Evolutionary conservation across 2,113 vertebrate species (phyloP), one percentile per base, ranked within the genome.

Genomic region (Lates calcarifer): DNA sequence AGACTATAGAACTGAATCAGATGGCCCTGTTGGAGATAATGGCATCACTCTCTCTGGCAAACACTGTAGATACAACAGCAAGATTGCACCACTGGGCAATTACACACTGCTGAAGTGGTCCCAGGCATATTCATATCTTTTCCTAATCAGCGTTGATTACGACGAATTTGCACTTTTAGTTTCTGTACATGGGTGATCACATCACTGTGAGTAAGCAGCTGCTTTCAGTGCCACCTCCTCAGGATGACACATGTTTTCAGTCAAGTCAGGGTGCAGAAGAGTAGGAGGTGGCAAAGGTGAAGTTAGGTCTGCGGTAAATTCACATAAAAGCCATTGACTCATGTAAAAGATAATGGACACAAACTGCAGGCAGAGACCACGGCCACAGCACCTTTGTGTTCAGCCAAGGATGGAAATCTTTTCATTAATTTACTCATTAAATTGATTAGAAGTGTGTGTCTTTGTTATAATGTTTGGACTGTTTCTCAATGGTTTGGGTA

Each of bases 1-100:
- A 76, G 80, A 63, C 74, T 69, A 43, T 33, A 47, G 74, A 67
- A 61, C 61, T 47, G 64, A 89, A 80, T 88, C 31, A 57, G 37
- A 79, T 56, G 51, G 55, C 61, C 74, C 58, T 69, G 35, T 41
- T 35, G n/a, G 61, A 66, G 56, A 79, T 62, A 74, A 79, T 66
- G 26, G n/a, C 67, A 24, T 72, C 53, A 29, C 24, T 31, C 17
- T 70, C 47, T 35, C 29, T 73, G 26, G 61, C 68, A 79, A 64
- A 79, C 22, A 57, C 56, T 26, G 28, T 13, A 33, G 47, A 43
- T 70, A 53, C 37, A 33, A 33, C 65, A 43, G 39, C 4, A 18
- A 37, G 55, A 71, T 68, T 67, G 55, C 81, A 66, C 60, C 71
- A 60, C 13, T 3, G 67, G 60, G 49, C 57, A 68, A 67, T 76